A percentile compares a stretch with the other conserved stretches of the same genome.
Evolutionary conservation across 2,888 invertebrate genomes (phyloP).

Genomic region (Copidosoma aretas): DNA sequence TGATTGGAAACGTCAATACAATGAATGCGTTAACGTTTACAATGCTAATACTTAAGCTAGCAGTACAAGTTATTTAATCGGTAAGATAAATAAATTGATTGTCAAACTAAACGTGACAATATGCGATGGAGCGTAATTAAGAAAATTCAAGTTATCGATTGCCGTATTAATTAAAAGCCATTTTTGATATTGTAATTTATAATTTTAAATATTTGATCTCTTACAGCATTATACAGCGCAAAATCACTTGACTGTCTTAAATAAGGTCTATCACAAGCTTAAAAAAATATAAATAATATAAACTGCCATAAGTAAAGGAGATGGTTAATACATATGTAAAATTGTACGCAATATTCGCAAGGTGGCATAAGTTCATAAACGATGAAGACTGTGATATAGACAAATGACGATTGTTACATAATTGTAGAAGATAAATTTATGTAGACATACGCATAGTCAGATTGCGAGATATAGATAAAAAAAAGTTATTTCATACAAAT

Average conservation of each 20-base stretch:
- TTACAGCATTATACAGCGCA: no score
- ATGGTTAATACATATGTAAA: background rate
- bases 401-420: background rate
- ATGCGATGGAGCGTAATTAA: constrained; percentile 2
- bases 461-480: background rate
- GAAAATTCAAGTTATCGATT: background rate
- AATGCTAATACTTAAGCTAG: constrained; percentile 27
- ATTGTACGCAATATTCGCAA: background rate
- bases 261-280: background rate
- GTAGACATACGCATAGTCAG: background rate
- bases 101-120: constrained; percentile 11
- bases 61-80: constrained; percentile 10
- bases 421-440: background rate
- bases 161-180: background rate
- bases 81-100: constrained; percentile 11
- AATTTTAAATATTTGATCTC: no score
- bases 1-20: constrained; percentile 36
- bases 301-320: background rate
- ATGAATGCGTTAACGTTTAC: constrained; percentile 37
- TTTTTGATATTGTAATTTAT: background rate
- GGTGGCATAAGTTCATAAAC: background rate
- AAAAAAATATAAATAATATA: background rate
- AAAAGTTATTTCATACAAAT: background rate
- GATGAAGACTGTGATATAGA: background rate
- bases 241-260: background rate